These are phyloP conservation scores for Zygogramma bicolorata DNA, from an alignment of 2,888 invertebrate species.

Conservation along the genomic window DNA sequence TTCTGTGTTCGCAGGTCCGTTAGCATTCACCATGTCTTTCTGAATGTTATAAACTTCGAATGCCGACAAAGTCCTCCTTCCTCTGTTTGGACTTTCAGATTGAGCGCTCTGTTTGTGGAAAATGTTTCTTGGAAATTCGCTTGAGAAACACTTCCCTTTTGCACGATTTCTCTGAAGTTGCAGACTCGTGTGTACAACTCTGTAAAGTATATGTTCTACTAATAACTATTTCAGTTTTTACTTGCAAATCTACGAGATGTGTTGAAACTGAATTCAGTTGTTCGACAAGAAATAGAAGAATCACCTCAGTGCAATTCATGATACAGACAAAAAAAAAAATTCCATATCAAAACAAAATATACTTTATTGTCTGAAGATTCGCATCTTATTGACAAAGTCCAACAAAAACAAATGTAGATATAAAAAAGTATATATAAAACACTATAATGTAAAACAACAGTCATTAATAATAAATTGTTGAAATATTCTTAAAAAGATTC, in stretches of 20 bases:
- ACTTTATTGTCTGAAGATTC: too few relatives aligned
- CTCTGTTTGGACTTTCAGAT: constrained; percentile 58
- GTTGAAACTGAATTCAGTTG: neutral
- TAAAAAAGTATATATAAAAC: too few relatives aligned
- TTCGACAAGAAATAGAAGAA: too few relatives aligned
- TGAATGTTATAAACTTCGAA: constrained; percentile 37
- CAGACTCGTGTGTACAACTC: neutral
- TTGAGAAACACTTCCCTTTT: constrained; percentile 26
- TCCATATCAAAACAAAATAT: too few relatives aligned
- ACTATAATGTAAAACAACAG: too few relatives aligned
- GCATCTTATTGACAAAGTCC: too few relatives aligned
- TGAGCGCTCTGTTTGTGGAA: constrained; percentile 59
- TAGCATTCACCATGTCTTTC: constrained; percentile 9
- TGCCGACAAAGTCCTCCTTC: constrained; percentile 45
- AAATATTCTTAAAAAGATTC: too few relatives aligned
- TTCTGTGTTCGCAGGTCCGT: constrained; percentile 8
- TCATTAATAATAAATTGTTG: too few relatives aligned
- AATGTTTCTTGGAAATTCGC: constrained; percentile 51
- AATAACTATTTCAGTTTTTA: neutral
- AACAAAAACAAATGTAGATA: too few relatives aligned
- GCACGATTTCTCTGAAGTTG: neutral
- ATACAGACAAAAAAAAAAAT: too few relatives aligned
- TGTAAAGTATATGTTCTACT: neutral
- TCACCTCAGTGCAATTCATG: too few relatives aligned
- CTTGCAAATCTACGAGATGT: neutral